A percentile compares a stretch with the other conserved stretches of the same genome.
These are phyloP conservation scores for Lerema accius DNA, from an alignment of 1,140 invertebrate species.

Conservation along the genomic window DNA sequence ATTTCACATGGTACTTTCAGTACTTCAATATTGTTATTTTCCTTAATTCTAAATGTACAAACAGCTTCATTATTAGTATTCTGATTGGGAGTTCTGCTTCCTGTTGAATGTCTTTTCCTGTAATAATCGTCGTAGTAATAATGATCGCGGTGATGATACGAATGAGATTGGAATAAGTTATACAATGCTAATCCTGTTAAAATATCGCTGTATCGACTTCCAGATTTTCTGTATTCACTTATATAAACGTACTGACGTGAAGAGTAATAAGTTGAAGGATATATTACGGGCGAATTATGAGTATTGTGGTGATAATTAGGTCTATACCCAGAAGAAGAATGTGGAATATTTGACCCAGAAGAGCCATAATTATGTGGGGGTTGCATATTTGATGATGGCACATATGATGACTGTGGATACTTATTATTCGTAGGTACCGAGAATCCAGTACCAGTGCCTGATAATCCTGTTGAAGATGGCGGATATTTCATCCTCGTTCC, in stretches of 20 bases:
- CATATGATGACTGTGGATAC: constrained; percentile 20
- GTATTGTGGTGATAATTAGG: constrained; percentile 11
- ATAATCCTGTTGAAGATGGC: constrained; percentile 31
- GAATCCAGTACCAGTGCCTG: constrained; percentile 28
- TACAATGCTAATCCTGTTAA: constrained; percentile 71
- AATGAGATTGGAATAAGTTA: constrained; percentile 67
- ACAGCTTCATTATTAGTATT: constrained; percentile 52
- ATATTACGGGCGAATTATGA: constrained; percentile 25
- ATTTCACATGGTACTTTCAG: constrained; percentile 75
- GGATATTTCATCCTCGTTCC: constrained; percentile 33
- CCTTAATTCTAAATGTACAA: constrained; percentile 64
- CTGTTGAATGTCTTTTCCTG: constrained; percentile 43
- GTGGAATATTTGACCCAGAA: constrained; percentile 20
- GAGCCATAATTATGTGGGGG: constrained; percentile 10
- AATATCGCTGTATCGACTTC: constrained; percentile 63
- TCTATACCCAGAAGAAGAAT: background rate
- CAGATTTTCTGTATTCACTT: constrained; percentile 66
- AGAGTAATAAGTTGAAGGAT: constrained; percentile 52
- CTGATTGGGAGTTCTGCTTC: constrained; percentile 28
- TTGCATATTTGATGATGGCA: constrained; percentile 8
- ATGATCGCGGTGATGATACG: constrained; percentile 57
- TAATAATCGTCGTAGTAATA: constrained; percentile 76
- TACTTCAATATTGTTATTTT: constrained; percentile 52
- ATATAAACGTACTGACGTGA: constrained; percentile 69
- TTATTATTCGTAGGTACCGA: constrained; percentile 11